Evolutionary conservation across 1,140 invertebrate genomes (phyloP), one percentile per base, ranked within the genome.

Genomic region (Euura lappo): DNA sequence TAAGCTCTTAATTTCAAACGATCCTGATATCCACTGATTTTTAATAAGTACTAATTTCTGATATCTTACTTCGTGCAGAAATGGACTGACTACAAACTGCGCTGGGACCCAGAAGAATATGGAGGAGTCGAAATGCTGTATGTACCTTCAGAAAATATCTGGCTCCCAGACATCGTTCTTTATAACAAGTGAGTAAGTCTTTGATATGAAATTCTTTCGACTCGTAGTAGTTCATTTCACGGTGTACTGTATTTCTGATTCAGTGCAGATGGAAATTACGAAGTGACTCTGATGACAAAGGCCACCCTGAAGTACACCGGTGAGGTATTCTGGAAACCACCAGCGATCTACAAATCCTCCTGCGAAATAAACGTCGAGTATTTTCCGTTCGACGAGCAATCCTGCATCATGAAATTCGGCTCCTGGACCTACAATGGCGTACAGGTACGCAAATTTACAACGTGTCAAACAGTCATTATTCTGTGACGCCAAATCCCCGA

Each of bases 311-410:
- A 95, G 77, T 95, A 94, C 79, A 96, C 93, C 0, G 97, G 97
- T 0, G 95, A 97, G 85, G 96, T 98, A 10, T 92, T 93, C 68
- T 99, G 98, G 98, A 97, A 98, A 84, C 98, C 98, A 0, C 98
- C 98, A 1, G 98, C 98, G 0, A 99, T 99, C 87, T 99, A 99
- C 88, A 99, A 99, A 87, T 98, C 96, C 44, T 99, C 96, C 0
- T 99, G 98, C 81, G 94, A 97, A 85, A 98, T 98, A 76, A 95
- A 96, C 82, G 94, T 99, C 0, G 95, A 99, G 84, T 99, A 97
- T 88, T 99, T 98, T 83, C 96, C 96, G 1, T 98, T 97, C 81
- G 96, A 98, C 83, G 94, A 96, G 79, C 97, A 98, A 86, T 95
- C 93, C 69, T 98, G 97, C 84, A 92, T 94, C 76, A 97, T 99